Conservation (phyloP, 2,797 vertebrate species). For the Lacerta viridis region DNA sequence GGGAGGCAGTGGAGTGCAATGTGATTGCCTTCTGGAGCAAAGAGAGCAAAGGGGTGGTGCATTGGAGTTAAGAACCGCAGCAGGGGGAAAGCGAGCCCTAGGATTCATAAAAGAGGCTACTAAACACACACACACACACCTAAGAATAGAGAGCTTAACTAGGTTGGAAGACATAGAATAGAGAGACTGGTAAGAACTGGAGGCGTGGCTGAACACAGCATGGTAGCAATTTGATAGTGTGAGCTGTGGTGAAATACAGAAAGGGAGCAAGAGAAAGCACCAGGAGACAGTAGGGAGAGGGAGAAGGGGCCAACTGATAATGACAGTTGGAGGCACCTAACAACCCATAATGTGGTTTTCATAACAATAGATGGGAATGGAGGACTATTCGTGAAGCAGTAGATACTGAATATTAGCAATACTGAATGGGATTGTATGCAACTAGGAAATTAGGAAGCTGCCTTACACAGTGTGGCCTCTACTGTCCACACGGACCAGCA, state of each 20-base stretch:
- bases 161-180: constrained; percentile 9
- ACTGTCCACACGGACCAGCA: too few species aligned
- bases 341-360: constrained; percentile 75
- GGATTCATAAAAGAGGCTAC: constrained; percentile 29
- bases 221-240: constrained; percentile 30
- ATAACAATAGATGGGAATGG: constrained; percentile 79
- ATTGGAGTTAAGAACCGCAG: constrained; percentile 33
- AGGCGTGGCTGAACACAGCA: constrained; percentile 20
- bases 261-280: constrained; percentile 53
- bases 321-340: constrained; percentile 68
- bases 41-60: constrained; percentile 17
- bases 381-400: constrained; percentile 76
- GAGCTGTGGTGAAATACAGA: constrained; percentile 39
- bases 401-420: constrained; percentile 78
- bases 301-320: constrained; percentile 79
- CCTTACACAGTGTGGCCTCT: too few species aligned
- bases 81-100: constrained; percentile 32
- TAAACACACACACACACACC: constrained; percentile 11
- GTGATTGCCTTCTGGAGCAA: neutral
- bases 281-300: constrained; percentile 71
- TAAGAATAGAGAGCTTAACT: constrained; percentile 14
- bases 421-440: constrained; percentile 70
- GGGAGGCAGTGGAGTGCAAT: constrained; percentile 10
- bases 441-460: too few species aligned
- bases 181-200: constrained; percentile 27